These are phyloP conservation scores for Macroteleia sp. DNA, from an alignment of 2,888 invertebrate genomes.

Conservation along the genomic window DNA sequence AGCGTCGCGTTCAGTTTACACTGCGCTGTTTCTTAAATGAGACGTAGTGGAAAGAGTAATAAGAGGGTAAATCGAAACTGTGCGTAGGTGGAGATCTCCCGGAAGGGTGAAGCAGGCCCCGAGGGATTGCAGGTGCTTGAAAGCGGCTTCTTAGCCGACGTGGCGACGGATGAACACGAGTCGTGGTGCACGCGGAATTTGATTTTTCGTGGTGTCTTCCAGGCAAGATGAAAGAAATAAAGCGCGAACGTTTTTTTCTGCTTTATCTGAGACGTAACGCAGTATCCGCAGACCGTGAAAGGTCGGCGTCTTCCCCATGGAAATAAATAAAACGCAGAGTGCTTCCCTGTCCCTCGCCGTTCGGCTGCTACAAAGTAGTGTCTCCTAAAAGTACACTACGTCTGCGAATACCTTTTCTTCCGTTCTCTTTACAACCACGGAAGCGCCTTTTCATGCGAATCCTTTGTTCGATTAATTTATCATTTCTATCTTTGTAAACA, in stretches of 20 bases:
- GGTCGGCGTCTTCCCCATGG: constrained; percentile 38
- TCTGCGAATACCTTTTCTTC: constrained; percentile 53
- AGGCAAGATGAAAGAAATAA: constrained; percentile 25
- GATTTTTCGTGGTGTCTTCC: constrained; percentile 38
- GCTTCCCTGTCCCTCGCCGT: neutral
- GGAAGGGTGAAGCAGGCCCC: no score
- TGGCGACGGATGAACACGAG: no score
- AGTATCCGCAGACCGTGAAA: constrained; percentile 19
- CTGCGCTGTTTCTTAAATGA: no score
- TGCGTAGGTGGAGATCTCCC: no score
- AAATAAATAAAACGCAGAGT: constrained; percentile 43
- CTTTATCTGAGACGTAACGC: constrained; percentile 17
- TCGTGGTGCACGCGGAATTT: constrained; percentile 44
- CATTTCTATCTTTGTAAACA: constrained; percentile 47
- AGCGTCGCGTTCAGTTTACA: no score
- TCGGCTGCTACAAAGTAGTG: constrained; percentile 36
- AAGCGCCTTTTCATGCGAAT: constrained; percentile 56
- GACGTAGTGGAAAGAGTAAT: no score
- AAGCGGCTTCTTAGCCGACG: no score
- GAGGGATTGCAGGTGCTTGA: no score
- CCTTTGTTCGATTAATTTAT: constrained; percentile 62
- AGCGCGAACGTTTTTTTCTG: constrained; percentile 6
- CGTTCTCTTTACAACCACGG: constrained; percentile 45
- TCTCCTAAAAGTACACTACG: constrained; percentile 39
- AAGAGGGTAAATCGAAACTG: no score